Conservation (phyloP, 2,113 vertebrate species). For the Willisornis vidua region DNA sequence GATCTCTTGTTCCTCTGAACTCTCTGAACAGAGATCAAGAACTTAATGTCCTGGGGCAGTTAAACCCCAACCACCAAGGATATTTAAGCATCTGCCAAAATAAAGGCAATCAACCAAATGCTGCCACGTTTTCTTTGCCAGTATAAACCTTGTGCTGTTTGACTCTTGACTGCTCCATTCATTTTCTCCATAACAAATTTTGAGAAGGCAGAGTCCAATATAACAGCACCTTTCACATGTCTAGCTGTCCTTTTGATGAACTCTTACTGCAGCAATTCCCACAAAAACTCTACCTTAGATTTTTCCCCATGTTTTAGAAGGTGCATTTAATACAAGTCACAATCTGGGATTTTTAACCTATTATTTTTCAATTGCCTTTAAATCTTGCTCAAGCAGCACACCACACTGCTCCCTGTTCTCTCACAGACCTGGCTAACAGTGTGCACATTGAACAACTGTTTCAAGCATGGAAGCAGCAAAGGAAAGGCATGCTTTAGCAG, state of each 20-base stretch:
- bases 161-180: neutral
- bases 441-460: neutral
- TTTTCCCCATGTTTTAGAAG: neutral
- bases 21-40: neutral
- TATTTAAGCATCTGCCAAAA: neutral
- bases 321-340: neutral
- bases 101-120: neutral
- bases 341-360: neutral
- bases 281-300: neutral
- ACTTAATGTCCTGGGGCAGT: neutral
- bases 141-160: neutral
- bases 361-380: constrained; percentile 36
- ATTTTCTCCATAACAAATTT: neutral
- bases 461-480: constrained; percentile 63
- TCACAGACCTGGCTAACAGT: neutral
- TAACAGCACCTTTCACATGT: neutral
- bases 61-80: neutral
- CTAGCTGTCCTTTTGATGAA: neutral
- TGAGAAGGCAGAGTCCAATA: neutral
- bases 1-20: neutral
- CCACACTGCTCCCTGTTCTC: constrained; percentile 24
- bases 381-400: constrained; percentile 50
- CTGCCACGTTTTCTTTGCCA: neutral
- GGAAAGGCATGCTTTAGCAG: constrained; percentile 71
- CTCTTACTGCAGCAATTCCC: neutral